phyloP scores from a whole-genome alignment of 2,888 invertebrate species.

The Phyllotreta cruciferae region DNA sequence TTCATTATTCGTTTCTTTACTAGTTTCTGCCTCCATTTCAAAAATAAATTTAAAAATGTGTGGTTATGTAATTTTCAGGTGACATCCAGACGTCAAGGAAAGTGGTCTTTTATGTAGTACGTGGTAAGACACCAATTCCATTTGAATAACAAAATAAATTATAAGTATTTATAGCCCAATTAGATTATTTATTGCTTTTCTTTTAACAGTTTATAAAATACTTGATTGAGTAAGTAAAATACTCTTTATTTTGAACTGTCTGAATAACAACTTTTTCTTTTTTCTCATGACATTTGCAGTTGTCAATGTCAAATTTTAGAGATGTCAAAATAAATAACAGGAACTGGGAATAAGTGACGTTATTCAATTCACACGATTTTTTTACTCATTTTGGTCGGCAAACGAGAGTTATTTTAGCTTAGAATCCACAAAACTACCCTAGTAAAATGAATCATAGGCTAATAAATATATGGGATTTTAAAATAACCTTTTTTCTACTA shows the following conservation, averaged over 20 bases:
- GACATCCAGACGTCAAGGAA: too few relatives aligned
- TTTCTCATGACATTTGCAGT: not conserved
- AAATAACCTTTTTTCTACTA: conserved; percentile 17
- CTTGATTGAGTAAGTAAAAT: too few relatives aligned
- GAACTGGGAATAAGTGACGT: conserved; percentile 9
- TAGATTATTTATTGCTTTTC: too few relatives aligned
- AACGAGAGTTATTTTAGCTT: conserved; percentile 16
- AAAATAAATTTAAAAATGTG: not conserved
- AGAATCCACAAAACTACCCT: conserved; percentile 7
- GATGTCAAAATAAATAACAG: conserved; percentile 20
- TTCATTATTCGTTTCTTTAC: conserved; percentile 13
- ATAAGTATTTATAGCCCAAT: too few relatives aligned
- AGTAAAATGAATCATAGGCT: conserved; percentile 21
- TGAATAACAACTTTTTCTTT: too few relatives aligned
- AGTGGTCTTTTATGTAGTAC: too few relatives aligned
- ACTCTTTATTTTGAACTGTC: too few relatives aligned
- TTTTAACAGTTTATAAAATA: too few relatives aligned
- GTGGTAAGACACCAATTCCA: too few relatives aligned
- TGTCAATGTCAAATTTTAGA: conserved; percentile 13
- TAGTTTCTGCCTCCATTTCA: conserved; percentile 1
- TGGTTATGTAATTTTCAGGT: not conserved
- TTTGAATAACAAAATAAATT: too few relatives aligned
- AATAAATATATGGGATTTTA: conserved; percentile 19
- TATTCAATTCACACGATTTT: conserved; percentile 14
- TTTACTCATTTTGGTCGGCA: conserved; percentile 17